A percentile compares a stretch with the other conserved stretches of the same genome.
These are phyloP conservation scores for Bemisia tabaci DNA, from an alignment of 1,140 invertebrate genomes.

Conservation along the genomic window DNA sequence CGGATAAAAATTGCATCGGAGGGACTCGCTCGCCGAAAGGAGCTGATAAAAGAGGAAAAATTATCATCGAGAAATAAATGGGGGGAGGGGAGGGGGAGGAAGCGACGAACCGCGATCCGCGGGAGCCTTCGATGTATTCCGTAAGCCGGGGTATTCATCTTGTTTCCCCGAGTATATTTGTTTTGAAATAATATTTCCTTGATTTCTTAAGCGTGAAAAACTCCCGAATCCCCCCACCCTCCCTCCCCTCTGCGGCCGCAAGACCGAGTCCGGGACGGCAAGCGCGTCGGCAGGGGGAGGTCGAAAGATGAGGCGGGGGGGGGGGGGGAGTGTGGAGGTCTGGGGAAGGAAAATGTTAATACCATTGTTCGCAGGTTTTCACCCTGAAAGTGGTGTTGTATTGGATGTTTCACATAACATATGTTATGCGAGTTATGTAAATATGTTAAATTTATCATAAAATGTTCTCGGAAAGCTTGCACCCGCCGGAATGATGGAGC, in stretches of 20 bases:
- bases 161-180: not conserved
- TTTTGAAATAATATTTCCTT: not conserved
- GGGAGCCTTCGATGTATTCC: not conserved
- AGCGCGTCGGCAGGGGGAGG: not conserved
- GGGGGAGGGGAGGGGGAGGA: not conserved
- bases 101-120: not conserved
- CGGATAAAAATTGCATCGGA: too few species aligned
- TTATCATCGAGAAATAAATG: not conserved
- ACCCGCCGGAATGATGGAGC: not conserved
- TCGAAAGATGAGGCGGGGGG: not conserved
- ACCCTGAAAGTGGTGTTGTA: not conserved
- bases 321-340: not conserved
- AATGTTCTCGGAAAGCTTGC: not conserved
- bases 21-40: too few species aligned
- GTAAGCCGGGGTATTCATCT: not conserved
- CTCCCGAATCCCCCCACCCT: not conserved
- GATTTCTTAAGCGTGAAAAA: not conserved
- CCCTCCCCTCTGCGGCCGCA: not conserved
- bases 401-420: not conserved
- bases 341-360: not conserved
- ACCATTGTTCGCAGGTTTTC: not conserved
- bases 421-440: not conserved
- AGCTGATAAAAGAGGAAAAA: too few species aligned
- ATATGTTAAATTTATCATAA: not conserved
- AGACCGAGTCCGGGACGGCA: too few species aligned